Evolutionary conservation across 2,113 vertebrate species (phyloP).

Genomic region (Hepsetus odoe): DNA sequence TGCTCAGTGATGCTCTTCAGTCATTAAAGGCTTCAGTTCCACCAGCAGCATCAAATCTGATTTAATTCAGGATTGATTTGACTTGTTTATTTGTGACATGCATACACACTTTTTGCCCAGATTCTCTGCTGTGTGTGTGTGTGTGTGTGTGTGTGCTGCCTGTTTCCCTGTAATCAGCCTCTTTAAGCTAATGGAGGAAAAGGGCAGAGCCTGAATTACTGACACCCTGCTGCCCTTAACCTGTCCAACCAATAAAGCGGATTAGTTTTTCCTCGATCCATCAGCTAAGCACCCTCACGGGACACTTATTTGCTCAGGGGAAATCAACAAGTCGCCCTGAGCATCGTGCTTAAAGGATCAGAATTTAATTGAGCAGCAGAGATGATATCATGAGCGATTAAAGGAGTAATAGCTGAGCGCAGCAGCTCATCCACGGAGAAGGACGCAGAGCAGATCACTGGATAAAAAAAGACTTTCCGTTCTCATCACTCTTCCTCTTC

Average conservation of each 20-base stretch:
- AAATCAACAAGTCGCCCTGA: conserved; percentile 92
- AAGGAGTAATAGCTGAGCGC: conserved; percentile 64
- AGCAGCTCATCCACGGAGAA: background rate
- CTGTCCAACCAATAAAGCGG: conserved; percentile 97
- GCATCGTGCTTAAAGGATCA: conserved; percentile 71
- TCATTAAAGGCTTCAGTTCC: no score
- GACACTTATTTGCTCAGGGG: conserved; percentile 91
- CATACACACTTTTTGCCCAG: no score
- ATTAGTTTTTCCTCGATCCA: conserved; percentile 97
- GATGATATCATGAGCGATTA: conserved; percentile 76
- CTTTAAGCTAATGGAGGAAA: conserved; percentile 90
- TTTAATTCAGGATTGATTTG: no score
- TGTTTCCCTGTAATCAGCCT: conserved; percentile 88
- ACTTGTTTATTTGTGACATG: no score
- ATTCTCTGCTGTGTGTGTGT: no score
- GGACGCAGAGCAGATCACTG: background rate
- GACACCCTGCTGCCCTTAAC: conserved; percentile 93
- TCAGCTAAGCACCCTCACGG: conserved; percentile 84
- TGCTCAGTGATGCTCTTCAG: no score
- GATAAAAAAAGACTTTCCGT: background rate
- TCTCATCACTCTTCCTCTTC: background rate
- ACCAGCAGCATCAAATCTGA: no score
- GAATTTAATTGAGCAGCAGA: conserved; percentile 70
- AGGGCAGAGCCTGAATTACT: conserved; percentile 92
- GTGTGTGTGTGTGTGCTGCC: conserved; percentile 25